These are phyloP conservation scores for Patella depressa DNA, from an alignment of 2,888 invertebrate species.

Conservation along the genomic window DNA sequence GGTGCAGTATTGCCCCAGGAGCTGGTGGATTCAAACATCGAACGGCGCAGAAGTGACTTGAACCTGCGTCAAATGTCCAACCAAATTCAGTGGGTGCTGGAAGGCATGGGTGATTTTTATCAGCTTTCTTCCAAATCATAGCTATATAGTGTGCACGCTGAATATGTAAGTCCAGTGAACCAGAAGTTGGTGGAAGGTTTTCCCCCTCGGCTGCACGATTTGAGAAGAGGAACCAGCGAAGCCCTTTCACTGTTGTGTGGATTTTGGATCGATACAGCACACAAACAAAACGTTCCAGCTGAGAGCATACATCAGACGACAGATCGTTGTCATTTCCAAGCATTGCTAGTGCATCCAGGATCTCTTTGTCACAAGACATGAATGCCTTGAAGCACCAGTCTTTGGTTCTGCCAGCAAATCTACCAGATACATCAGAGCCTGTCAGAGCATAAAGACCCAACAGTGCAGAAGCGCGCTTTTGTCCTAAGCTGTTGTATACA, in stretches of 20 bases:
- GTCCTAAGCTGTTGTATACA: slow-evolving; percentile 26
- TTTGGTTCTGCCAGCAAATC: slow-evolving; percentile 14
- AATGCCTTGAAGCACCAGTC: slow-evolving; percentile 15
- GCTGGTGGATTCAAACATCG: neutral
- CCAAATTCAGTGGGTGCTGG: slow-evolving; percentile 12
- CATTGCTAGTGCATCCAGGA: slow-evolving; percentile 17
- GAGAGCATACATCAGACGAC: slow-evolving; percentile 8
- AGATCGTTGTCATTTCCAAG: slow-evolving; percentile 5
- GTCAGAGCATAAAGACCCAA: slow-evolving; percentile 29
- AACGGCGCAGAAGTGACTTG: neutral
- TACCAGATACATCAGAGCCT: slow-evolving; percentile 19
- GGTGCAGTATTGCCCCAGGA: neutral
- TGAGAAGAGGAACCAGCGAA: neutral
- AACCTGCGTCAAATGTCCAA: neutral
- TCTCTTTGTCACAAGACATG: neutral
- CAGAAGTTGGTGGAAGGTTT: neutral
- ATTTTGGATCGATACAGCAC: neutral
- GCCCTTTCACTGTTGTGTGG: neutral
- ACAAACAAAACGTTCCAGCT: neutral
- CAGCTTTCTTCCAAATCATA: slow-evolving; percentile 15
- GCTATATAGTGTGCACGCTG: slow-evolving; percentile 17
- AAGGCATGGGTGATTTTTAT: slow-evolving; percentile 12
- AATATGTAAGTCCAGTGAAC: slow-evolving; percentile 10
- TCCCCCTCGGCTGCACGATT: neutral
- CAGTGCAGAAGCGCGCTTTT: slow-evolving; percentile 27